A percentile compares a stretch with the other conserved stretches of the same genome.
Conservation (phyloP, 2,113 vertebrate genomes). For the Ciconia boyciana region DNA sequence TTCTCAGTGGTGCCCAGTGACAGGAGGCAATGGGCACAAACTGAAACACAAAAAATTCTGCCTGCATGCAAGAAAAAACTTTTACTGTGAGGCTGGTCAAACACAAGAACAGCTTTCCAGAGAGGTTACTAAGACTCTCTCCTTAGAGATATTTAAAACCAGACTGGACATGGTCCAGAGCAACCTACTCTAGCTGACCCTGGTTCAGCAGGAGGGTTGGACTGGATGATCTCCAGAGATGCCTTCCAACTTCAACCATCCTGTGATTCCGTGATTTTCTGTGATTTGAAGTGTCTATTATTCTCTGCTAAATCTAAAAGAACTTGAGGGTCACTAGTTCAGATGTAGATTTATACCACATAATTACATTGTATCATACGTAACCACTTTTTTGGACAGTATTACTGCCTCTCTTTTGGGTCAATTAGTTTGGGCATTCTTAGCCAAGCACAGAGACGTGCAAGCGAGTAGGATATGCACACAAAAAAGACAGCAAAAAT, state of each 20-base stretch:
- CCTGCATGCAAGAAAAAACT: not conserved
- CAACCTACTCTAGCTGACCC: not conserved
- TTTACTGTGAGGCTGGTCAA: not conserved
- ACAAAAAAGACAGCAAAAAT: not conserved
- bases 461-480: not conserved
- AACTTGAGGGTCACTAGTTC: not conserved
- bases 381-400: not conserved
- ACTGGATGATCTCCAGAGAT: not conserved
- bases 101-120: not conserved
- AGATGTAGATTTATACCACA: not conserved
- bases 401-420: not conserved
- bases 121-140: not conserved
- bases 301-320: not conserved
- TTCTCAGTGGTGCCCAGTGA: too few species aligned
- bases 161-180: not conserved
- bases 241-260: not conserved
- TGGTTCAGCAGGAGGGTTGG: not conserved
- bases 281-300: not conserved
- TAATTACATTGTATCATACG: not conserved
- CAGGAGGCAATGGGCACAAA: too few species aligned
- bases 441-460: not conserved
- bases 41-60: not conserved
- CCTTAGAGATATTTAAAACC: not conserved
- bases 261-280: not conserved
- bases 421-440: not conserved